Base-by-base conservation (phyloP, 1,140 invertebrate species). In the Drosophila santomea region DNA sequence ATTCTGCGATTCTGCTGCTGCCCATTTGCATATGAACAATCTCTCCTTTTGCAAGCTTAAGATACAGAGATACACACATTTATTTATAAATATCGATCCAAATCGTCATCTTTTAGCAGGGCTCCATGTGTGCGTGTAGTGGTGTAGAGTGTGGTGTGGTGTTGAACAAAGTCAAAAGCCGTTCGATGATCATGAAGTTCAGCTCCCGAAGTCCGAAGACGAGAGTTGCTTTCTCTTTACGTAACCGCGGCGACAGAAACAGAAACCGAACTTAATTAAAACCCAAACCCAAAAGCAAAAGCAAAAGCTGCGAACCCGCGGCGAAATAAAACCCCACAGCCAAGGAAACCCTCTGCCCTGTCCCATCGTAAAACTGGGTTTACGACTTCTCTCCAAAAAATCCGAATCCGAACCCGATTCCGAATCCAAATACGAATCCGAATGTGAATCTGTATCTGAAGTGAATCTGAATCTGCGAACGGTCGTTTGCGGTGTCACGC, bases 151-250 rank as follows among this genome's bases (percentile, higher is more conserved):
- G 28, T 32, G 28, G 28, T 45, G 66, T 55, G 59, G 69, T 86
- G 83, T 88, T 88, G 80, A 78, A 84, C 76, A 89, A 88, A 88
- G 83, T 84, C 84, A 88, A 89, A 88, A 89, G 73, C 84, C 80
- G 83, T 88, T 88, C 84, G 76, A 89, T 89, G 76, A 88, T 88
- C 79, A 88, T 88, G 83, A 88, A 81, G 83, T 86, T 86, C 67
- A 78, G 54, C 60, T 63, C 66, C 43, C 50, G 43, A 36, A 58
- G 64, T 36, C 68, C 41, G 39, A 64, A 58, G 64, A 48, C 69
- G 44, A 71, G 67, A 74, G 66, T 80, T 80, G 84, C 84, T 89
- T 89, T 89, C 84, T 89, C 84, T 89, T 89, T 89, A 89, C 78
- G 77, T 89, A 89, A 89, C 68, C 35, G 28, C 64, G 74, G 78